These are phyloP conservation scores for Neosilurus mollespiculum DNA, from an alignment of 2,797 vertebrate species.

Conservation along the genomic window DNA sequence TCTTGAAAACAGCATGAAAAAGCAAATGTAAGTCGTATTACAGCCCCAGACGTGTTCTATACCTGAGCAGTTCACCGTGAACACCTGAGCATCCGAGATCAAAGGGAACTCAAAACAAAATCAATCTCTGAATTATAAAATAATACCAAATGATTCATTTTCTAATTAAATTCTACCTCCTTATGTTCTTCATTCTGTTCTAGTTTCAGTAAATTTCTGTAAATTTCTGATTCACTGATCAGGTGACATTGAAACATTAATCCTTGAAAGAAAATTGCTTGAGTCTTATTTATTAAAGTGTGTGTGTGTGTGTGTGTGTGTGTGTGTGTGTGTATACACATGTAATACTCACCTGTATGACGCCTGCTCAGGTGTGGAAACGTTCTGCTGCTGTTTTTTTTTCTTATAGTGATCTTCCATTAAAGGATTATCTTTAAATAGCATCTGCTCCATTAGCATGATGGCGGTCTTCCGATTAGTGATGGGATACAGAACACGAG, in stretches of 20 bases:
- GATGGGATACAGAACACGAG: conserved; percentile 75
- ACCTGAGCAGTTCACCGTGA: neutral
- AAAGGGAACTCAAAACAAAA: no score
- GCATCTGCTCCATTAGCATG: conserved; percentile 89
- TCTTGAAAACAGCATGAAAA: conserved; percentile 27
- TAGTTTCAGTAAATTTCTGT: neutral
- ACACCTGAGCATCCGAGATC: no score
- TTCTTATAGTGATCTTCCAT: conserved; percentile 83
- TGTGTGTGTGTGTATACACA: neutral
- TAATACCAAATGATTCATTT: no score
- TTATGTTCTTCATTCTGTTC: neutral
- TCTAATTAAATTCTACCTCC: no score
- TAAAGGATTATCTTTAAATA: conserved; percentile 79
- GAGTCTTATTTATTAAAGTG: neutral
- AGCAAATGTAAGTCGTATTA: neutral
- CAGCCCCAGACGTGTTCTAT: neutral
- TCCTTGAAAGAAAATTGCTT: neutral
- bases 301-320: no score
- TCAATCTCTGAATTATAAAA: no score
- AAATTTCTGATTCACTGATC: neutral
- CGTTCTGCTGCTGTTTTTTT: conserved; percentile 72
- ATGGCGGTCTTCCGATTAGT: conserved; percentile 80
- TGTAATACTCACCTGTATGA: conserved; percentile 61
- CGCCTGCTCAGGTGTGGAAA: conserved; percentile 25
- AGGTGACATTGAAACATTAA: neutral